Base-by-base conservation (phyloP, 2,888 invertebrate genomes). In the Chalcosyrphus nemorum region DNA sequence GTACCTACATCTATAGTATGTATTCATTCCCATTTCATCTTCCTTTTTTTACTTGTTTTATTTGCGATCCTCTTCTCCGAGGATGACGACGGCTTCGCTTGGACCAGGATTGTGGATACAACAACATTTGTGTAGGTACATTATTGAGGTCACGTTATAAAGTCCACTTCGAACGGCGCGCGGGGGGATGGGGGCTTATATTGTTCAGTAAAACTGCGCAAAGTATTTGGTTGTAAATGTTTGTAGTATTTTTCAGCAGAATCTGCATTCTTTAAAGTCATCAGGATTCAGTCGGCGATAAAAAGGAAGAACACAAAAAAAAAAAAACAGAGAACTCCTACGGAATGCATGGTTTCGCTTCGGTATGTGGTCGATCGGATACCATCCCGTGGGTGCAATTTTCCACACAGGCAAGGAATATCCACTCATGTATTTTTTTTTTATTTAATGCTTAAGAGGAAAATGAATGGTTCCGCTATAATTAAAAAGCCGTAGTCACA, bases 131-230 rank as follows among this genome's bases (percentile, higher is more conserved):
- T 61, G 38, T 32, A 21, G 41, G 52, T 61, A 52, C 41, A 71
- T 72, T 66, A 71, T 77, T 82, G 77, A 77, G 81, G 77, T 82
- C 59, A 61, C 43, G 52, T 19, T 47, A 41, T 65, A 68, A 38
- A 65, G 57, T 57, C 45, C 54, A 13, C 19, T 19, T 4, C 35
- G 38, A 32, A 11, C n/a, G n/a, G n/a, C n/a, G n/a, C n/a, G n/a
- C n/a, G n/a, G n/a, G n/a, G n/a, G n/a, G n/a, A n/a, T n/a, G n/a
- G 17, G 7, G n/a, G 35, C 27, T 11, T 21, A 17, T 35, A 11
- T 21, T 35, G 59, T 52, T 17, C 9, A 45, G 35, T 45, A n/a
- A 27, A 45, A 47, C 29, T 61, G 35, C 24, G 15, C 61, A 68
- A 61, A 45, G 66, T 38, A 52, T 59, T 68, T n/a, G 41, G 17